Evolutionary conservation across 2,113 vertebrate species (phyloP).

Genomic region (Xerus inauris): DNA sequence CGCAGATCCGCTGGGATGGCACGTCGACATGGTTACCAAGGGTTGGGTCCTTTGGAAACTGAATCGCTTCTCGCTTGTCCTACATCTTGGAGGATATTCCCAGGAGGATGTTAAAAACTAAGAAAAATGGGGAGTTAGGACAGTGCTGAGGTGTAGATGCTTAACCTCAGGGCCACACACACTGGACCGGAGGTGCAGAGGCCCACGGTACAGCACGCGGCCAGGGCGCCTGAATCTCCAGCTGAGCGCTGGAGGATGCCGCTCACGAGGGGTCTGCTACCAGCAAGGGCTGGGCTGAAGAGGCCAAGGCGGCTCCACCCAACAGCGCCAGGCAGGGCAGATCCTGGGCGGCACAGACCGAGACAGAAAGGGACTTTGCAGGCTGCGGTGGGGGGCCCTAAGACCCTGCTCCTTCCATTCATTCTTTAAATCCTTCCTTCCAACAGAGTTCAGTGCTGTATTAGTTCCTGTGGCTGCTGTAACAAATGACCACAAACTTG

Average conservation of each 20-base stretch:
- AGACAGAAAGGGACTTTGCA: background rate
- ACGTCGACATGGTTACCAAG: fast-evolving
- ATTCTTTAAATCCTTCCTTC: background rate
- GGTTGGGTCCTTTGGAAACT: background rate
- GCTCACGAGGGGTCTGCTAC: background rate
- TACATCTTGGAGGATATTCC: background rate
- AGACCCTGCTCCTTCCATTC: background rate
- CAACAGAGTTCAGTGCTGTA: background rate
- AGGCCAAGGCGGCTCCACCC: background rate
- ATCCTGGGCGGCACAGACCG: no score
- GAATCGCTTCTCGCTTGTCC: background rate
- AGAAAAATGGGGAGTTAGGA: background rate
- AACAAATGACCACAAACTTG: background rate
- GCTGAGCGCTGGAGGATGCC: background rate
- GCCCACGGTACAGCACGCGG: fast-evolving
- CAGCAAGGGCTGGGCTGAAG: background rate
- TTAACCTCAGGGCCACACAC: background rate
- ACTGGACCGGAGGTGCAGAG: background rate
- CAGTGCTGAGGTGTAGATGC: background rate
- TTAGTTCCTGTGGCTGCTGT: background rate
- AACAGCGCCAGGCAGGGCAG: no score
- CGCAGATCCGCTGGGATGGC: background rate
- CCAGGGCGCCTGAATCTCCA: background rate
- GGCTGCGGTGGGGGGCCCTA: no score
- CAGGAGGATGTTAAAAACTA: background rate